Evolutionary conservation across 2,113 vertebrate genomes (phyloP).

Genomic region (Elephantulus edwardii): DNA sequence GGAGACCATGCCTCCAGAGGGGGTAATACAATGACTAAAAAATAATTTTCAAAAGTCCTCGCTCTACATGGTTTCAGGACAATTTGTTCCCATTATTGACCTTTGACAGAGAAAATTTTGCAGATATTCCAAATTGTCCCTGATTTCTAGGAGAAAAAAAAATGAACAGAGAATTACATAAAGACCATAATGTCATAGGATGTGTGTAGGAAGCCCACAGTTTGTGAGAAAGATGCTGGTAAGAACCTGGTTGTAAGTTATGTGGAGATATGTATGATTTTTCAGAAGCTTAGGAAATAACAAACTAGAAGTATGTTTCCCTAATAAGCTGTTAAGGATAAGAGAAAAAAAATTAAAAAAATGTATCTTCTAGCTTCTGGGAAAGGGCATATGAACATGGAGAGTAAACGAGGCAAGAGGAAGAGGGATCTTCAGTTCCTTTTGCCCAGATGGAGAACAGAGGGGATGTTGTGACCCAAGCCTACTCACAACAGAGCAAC

Average conservation of each 20-base stretch:
- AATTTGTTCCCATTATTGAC: not conserved
- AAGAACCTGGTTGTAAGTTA: not conserved
- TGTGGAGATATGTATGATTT: not conserved
- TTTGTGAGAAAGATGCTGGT: not conserved
- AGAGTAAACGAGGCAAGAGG: not conserved
- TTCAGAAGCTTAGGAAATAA: not conserved
- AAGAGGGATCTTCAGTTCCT: not conserved
- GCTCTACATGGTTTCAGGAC: too few species aligned
- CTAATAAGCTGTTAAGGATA: not conserved
- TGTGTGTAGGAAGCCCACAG: not conserved
- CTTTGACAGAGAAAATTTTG: not conserved
- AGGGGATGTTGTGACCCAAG: not conserved
- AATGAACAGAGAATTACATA: not conserved
- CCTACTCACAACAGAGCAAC: not conserved
- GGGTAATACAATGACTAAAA: too few species aligned
- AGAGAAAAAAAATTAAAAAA: not conserved
- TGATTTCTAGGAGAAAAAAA: not conserved
- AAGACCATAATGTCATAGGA: not conserved
- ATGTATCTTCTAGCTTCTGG: not conserved
- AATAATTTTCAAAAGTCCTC: too few species aligned
- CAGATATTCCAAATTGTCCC: not conserved
- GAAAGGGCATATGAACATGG: not conserved
- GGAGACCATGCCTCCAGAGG: too few species aligned
- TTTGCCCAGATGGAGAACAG: not conserved
- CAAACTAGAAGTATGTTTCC: not conserved